Evolutionary conservation across 2,797 vertebrate species (phyloP).

Genomic region (Syngnathus acus): DNA sequence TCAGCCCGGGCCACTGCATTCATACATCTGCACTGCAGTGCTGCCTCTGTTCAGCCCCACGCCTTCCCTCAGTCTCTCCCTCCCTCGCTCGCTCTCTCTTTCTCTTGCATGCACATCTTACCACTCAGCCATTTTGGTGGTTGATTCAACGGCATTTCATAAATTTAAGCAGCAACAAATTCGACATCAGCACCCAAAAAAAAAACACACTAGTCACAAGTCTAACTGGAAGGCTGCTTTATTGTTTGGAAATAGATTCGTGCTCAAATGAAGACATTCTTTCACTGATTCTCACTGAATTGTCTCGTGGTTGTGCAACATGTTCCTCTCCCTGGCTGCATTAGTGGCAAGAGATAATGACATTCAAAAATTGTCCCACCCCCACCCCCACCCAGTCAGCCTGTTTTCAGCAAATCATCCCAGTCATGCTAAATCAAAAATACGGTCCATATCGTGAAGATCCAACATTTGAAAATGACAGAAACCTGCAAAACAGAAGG

Average conservation of each 20-base stretch:
- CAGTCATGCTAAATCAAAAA: conserved; percentile 66
- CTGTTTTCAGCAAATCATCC: conserved; percentile 68
- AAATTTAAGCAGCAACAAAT: neutral
- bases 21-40: conserved; percentile 75
- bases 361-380: conserved; percentile 55
- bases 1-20: conserved; percentile 71
- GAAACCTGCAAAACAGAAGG: conserved; percentile 65
- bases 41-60: conserved; percentile 43
- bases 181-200: conserved; percentile 6
- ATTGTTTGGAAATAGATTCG: conserved; percentile 81
- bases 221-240: conserved; percentile 81
- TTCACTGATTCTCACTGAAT: conserved; percentile 69
- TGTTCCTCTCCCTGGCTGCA: conserved; percentile 69
- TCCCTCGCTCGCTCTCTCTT: conserved; percentile 5
- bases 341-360: conserved; percentile 75
- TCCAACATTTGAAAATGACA: conserved; percentile 63
- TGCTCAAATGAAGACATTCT: conserved; percentile 81
- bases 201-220: conserved; percentile 61
- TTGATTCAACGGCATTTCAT: neutral
- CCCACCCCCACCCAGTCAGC: conserved; percentile 31
- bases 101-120: neutral
- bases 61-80: conserved; percentile 8
- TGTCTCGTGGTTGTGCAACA: conserved; percentile 74
- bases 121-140: conserved; percentile 1
- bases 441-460: conserved; percentile 62